Evolutionary conservation across 2,797 vertebrate genomes (phyloP).

Genomic region (Acanthornis magna): DNA sequence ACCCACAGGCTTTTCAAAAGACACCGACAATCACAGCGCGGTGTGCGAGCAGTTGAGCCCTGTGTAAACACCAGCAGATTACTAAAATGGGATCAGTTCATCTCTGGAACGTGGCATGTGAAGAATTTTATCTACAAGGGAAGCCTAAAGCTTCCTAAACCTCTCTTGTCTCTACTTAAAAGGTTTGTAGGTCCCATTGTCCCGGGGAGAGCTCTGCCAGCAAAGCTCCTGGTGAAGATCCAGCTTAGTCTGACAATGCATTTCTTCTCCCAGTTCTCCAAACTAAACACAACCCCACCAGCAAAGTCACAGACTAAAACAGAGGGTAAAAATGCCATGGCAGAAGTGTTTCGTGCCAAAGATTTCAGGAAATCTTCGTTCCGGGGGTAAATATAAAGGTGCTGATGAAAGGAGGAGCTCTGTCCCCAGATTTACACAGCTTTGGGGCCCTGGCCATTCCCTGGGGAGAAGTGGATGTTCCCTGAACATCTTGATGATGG

Average conservation of each 20-base stretch:
- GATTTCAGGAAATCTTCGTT: not conserved
- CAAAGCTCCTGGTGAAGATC: not conserved
- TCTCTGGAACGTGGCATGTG: not conserved
- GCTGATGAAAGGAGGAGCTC: not conserved
- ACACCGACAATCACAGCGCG: not conserved
- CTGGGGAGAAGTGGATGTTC: not conserved
- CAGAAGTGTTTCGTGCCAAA: not conserved
- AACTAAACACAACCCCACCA: not conserved
- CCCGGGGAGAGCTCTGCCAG: not conserved
- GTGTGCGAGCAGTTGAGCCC: not conserved
- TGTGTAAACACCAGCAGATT: constrained; percentile 33
- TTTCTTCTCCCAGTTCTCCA: not conserved
- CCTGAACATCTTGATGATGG: not conserved
- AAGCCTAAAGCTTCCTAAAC: not conserved
- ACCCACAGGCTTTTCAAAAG: constrained; percentile 15
- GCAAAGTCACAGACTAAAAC: not conserved
- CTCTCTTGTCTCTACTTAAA: not conserved
- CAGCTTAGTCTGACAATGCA: not conserved
- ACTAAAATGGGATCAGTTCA: not conserved
- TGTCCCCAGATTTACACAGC: not conserved
- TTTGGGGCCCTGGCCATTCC: not conserved
- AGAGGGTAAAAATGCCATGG: rapidly evolving
- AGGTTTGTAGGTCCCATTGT: not conserved
- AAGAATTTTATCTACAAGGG: not conserved
- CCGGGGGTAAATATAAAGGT: not conserved